These are phyloP conservation scores for Drosophila pectinifera DNA, from an alignment of 1,140 invertebrate genomes.

Conservation along the genomic window DNA sequence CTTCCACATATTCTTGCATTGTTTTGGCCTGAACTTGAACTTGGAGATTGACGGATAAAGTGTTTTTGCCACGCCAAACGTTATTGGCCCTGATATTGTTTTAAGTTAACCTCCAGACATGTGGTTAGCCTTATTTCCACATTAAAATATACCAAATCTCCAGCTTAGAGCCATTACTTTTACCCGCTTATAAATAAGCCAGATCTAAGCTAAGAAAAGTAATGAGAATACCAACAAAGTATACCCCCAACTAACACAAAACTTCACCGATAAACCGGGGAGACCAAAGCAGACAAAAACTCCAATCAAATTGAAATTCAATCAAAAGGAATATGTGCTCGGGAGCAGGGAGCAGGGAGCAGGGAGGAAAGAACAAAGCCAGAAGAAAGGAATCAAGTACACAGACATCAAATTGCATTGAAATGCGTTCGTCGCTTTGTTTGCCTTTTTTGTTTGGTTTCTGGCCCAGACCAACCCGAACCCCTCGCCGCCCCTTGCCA, in stretches of 20 bases:
- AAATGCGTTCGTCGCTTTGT: constrained; percentile 65
- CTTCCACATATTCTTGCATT: constrained; percentile 13
- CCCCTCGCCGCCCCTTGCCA: constrained; percentile 4
- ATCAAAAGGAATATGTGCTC: constrained; percentile 66
- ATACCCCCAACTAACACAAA: constrained; percentile 23
- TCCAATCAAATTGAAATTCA: constrained; percentile 76
- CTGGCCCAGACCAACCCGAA: background rate
- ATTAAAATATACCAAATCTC: background rate
- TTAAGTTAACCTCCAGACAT: constrained; percentile 60
- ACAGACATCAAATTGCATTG: constrained; percentile 71
- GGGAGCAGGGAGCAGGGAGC: background rate
- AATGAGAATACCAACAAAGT: constrained; percentile 9
- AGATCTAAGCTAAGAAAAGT: background rate
- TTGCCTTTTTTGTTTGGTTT: constrained; percentile 67
- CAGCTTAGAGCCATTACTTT: background rate
- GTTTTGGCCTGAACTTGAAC: constrained; percentile 48
- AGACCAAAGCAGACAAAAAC: constrained; percentile 41
- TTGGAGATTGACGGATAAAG: constrained; percentile 64
- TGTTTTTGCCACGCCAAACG: constrained; percentile 6
- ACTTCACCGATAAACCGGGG: constrained; percentile 14
- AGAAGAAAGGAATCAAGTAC: constrained; percentile 34
- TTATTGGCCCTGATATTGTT: constrained; percentile 59
- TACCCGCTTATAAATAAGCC: background rate
- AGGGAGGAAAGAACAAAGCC: constrained; percentile 10
- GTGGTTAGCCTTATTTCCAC: constrained; percentile 1